Evolutionary conservation across 2,797 vertebrate species (phyloP).

Genomic region (Pseudochirops cupreus): DNA sequence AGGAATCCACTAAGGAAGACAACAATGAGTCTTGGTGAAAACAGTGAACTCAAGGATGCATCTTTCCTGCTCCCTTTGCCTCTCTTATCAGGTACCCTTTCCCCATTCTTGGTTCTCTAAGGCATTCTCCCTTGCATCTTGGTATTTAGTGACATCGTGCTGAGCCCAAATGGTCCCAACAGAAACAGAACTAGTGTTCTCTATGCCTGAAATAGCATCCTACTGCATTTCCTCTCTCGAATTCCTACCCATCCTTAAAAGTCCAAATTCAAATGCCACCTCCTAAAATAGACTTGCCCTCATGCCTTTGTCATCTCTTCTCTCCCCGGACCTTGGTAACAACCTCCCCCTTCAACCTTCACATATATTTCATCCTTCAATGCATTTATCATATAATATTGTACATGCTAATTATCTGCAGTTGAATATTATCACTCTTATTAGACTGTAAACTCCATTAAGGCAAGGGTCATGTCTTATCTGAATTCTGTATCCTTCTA

Average conservation of each 20-base stretch:
- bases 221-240: neutral
- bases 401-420: neutral
- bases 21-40: neutral
- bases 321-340: neutral
- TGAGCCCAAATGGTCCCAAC: neutral
- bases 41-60: neutral
- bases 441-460: neutral
- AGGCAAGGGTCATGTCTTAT: neutral
- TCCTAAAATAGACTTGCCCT: neutral
- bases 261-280: neutral
- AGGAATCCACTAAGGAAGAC: conserved; percentile 1
- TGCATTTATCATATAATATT: neutral
- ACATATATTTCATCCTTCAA: neutral
- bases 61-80: neutral
- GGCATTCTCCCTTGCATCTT: neutral
- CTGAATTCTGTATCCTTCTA: neutral
- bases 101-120: neutral
- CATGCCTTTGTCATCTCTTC: neutral
- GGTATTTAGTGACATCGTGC: neutral
- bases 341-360: neutral
- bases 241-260: neutral
- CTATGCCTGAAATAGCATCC: neutral
- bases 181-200: neutral
- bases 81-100: neutral
- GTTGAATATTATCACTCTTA: neutral